phyloP scores from a whole-genome alignment of 2,797 vertebrate genomes.

The Lithobates sylvaticus region DNA sequence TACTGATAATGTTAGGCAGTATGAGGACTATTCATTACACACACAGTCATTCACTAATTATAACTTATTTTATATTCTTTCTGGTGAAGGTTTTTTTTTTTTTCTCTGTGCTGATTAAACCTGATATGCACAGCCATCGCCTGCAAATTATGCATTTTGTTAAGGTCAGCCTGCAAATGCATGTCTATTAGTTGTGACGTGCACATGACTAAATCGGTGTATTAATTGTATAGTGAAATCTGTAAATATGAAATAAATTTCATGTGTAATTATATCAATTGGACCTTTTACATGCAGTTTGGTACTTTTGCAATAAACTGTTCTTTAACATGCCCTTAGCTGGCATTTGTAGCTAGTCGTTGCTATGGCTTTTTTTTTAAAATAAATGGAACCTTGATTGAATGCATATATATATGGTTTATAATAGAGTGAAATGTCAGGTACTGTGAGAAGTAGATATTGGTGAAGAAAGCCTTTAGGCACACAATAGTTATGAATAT shows the following conservation, averaged over 20 bases:
- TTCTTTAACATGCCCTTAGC: slow-evolving; percentile 18
- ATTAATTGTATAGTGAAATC: slow-evolving; percentile 76
- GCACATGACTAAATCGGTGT: slow-evolving; percentile 73
- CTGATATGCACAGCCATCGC: slow-evolving; percentile 15
- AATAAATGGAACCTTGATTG: background rate
- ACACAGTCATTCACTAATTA: background rate
- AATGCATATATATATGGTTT: background rate
- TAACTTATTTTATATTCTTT: background rate
- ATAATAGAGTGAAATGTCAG: background rate
- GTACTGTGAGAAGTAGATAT: background rate
- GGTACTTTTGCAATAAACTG: slow-evolving; percentile 50
- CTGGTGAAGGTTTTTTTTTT: slow-evolving; percentile 13
- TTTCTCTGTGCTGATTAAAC: background rate
- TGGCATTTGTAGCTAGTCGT: background rate
- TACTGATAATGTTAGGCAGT: background rate
- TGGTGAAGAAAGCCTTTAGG: background rate
- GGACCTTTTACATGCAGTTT: slow-evolving; percentile 50
- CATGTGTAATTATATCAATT: slow-evolving; percentile 68
- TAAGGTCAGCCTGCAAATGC: slow-evolving; percentile 18
- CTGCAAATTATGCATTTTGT: slow-evolving; percentile 28
- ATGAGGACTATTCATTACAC: background rate
- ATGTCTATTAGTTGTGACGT: slow-evolving; percentile 73
- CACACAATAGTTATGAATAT: too few relatives aligned
- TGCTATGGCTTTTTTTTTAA: background rate
- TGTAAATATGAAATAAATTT: slow-evolving; percentile 82